Conservation (phyloP, 2,113 vertebrate species). For the Phrynosoma platyrhinos region DNA sequence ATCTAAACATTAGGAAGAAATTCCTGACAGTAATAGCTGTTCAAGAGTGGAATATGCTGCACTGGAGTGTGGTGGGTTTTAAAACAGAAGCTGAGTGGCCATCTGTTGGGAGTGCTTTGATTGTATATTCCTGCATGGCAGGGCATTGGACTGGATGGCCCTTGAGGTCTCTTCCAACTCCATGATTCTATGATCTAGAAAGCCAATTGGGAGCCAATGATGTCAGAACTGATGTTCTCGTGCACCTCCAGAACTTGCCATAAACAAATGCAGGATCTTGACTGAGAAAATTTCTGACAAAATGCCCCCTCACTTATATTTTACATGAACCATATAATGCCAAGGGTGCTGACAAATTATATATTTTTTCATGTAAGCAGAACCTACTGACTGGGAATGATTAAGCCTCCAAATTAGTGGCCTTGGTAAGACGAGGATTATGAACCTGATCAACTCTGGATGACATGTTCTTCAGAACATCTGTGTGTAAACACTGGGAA, state of each 20-base stretch:
- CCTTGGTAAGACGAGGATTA: constrained; percentile 26
- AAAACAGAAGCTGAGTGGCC: too few relatives aligned
- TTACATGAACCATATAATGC: constrained; percentile 12
- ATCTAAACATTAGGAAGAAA: too few relatives aligned
- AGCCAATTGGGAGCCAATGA: not conserved
- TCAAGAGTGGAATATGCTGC: too few relatives aligned
- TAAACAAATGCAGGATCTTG: not conserved
- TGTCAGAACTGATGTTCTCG: not conserved
- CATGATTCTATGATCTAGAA: too few relatives aligned
- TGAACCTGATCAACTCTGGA: constrained; percentile 51
- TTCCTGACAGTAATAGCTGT: too few relatives aligned
- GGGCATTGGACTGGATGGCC: too few relatives aligned
- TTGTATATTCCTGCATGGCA: too few relatives aligned
- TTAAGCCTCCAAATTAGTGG: constrained; percentile 45
- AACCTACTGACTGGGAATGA: constrained; percentile 35
- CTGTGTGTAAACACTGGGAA: constrained; percentile 48
- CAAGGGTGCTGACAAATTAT: constrained; percentile 49
- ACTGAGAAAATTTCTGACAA: too few relatives aligned
- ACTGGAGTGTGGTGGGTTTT: too few relatives aligned
- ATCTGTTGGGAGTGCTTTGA: too few relatives aligned
- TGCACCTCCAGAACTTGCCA: not conserved
- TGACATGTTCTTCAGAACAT: constrained; percentile 40
- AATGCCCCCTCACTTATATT: not conserved
- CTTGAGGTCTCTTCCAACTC: too few relatives aligned
- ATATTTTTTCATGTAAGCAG: constrained; percentile 40